These are phyloP conservation scores for Lampris incognitus DNA, from an alignment of 2,113 vertebrate species.

Conservation along the genomic window DNA sequence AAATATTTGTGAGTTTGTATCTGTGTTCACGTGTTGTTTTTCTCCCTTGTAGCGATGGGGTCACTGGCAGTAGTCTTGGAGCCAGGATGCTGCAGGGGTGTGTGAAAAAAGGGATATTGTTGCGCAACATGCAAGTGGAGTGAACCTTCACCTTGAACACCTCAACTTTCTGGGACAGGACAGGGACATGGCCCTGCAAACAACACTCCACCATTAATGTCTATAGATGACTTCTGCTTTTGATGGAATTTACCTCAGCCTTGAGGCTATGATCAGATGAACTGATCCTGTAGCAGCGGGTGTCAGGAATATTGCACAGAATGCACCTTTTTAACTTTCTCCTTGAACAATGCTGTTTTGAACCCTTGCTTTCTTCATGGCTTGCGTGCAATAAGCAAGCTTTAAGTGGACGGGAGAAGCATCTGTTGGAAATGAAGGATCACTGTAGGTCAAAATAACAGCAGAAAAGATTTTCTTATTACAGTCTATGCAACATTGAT, in stretches of 20 bases:
- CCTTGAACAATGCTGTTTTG: constrained; percentile 58
- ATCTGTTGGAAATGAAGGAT: constrained; percentile 48
- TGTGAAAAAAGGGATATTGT: constrained; percentile 72
- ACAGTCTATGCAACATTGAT: constrained; percentile 75
- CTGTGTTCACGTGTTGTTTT: not conserved
- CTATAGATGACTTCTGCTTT: constrained; percentile 44
- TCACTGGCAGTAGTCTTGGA: constrained; percentile 68
- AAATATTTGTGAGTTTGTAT: not conserved
- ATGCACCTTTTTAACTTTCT: constrained; percentile 73
- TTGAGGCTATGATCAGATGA: constrained; percentile 53
- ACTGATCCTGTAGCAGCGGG: constrained; percentile 64
- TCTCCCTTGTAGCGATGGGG: constrained; percentile 63
- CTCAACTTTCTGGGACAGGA: constrained; percentile 20
- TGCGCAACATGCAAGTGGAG: constrained; percentile 76
- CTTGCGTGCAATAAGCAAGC: constrained; percentile 56
- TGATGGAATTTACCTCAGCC: constrained; percentile 63
- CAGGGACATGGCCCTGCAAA: constrained; percentile 22
- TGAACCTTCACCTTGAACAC: constrained; percentile 35
- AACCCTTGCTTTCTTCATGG: constrained; percentile 50
- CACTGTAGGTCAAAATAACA: constrained; percentile 34
- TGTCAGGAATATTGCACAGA: constrained; percentile 70
- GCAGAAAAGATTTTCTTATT: constrained; percentile 60
- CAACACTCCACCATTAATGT: constrained; percentile 45
- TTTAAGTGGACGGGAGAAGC: constrained; percentile 35
- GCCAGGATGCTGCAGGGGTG: constrained; percentile 77